These are phyloP conservation scores for Anas flavirostris DNA, from an alignment of 2,797 vertebrate genomes.

Conservation along the genomic window DNA sequence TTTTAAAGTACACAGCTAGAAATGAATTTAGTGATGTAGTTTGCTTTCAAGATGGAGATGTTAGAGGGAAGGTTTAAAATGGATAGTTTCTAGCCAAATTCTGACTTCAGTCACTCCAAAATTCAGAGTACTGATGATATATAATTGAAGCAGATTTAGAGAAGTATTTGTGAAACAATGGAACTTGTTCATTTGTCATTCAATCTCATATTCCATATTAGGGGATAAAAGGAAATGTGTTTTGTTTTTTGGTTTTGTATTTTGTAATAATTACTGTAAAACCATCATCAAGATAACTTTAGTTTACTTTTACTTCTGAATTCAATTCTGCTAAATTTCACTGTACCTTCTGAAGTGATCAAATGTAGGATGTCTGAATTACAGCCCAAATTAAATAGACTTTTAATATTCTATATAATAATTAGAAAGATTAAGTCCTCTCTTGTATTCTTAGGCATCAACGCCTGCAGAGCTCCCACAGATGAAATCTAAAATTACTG, in stretches of 20 bases:
- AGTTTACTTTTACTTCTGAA: not conserved
- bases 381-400: not conserved
- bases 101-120: not conserved
- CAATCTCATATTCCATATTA: not conserved
- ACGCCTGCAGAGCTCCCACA: constrained; percentile 86
- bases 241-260: not conserved
- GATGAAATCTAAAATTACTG: constrained; percentile 71
- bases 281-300: not conserved
- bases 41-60: not conserved
- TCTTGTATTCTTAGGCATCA: constrained; percentile 74
- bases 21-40: not conserved
- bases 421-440: not conserved
- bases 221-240: not conserved
- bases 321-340: not conserved
- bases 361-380: not conserved
- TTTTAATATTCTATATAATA: not conserved
- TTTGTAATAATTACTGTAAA: not conserved
- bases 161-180: not conserved
- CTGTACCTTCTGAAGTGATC: not conserved
- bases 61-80: not conserved
- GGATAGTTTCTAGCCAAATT: not conserved
- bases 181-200: not conserved
- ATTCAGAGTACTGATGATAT: not conserved
- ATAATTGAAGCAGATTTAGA: not conserved
- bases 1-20: not conserved